phyloP scores from a whole-genome alignment of 2,888 invertebrate genomes.

The Meloe dianella region DNA sequence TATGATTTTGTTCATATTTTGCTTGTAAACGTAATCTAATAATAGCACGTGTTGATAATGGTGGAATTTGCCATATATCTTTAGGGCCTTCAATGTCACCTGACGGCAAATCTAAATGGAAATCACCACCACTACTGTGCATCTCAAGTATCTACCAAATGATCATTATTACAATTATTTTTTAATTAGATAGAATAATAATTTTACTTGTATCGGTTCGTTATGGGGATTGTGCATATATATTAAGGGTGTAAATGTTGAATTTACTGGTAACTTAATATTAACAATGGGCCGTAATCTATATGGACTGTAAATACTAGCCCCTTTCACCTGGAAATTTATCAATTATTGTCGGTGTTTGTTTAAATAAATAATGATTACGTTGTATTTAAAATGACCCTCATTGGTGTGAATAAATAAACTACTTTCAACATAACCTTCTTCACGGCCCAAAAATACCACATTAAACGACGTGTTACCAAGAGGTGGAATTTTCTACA shows the following conservation, averaged over 20 bases:
- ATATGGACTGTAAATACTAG: slow-evolving; percentile 89
- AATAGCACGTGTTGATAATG: slow-evolving; percentile 85
- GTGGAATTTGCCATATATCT: slow-evolving; percentile 89
- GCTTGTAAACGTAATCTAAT: slow-evolving; percentile 85
- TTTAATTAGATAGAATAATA: neutral
- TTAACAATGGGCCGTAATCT: slow-evolving; percentile 89
- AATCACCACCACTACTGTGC: slow-evolving; percentile 87
- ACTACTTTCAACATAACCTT: slow-evolving; percentile 85
- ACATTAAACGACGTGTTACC: slow-evolving; percentile 96
- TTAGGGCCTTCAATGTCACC: slow-evolving; percentile 80
- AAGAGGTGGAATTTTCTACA: slow-evolving; percentile 83
- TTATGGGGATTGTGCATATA: slow-evolving; percentile 94
- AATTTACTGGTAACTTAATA: slow-evolving; percentile 89
- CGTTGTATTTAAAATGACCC: slow-evolving; percentile 87
- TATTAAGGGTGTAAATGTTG: slow-evolving; percentile 86
- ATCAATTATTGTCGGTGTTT: too few relatives aligned
- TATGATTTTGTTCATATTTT: slow-evolving; percentile 78
- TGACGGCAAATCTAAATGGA: slow-evolving; percentile 84
- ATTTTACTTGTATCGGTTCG: slow-evolving; percentile 78
- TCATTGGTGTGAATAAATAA: slow-evolving; percentile 94
- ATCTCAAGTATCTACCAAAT: slow-evolving; percentile 73
- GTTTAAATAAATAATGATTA: slow-evolving; percentile 57
- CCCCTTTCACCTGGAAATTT: slow-evolving; percentile 76
- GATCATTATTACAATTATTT: neutral
- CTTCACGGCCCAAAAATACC: slow-evolving; percentile 91